A percentile compares a stretch with the other conserved stretches of the same genome.
phyloP scores from a whole-genome alignment of 1,140 invertebrate genomes.

The Palaemon carinicauda region DNA sequence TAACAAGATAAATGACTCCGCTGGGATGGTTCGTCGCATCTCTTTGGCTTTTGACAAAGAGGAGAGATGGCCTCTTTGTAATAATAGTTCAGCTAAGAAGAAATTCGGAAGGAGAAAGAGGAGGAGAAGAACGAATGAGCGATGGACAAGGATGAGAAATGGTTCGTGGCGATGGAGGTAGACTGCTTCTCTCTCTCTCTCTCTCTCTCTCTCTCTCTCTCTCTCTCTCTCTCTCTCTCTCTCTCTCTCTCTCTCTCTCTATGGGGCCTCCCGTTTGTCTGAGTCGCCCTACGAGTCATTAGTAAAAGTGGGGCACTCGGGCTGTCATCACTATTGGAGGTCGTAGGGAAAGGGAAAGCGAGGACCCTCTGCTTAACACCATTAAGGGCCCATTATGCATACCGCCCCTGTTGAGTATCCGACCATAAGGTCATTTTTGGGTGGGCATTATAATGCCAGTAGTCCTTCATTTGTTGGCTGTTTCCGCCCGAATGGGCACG shows the following conservation, averaged over 20 bases:
- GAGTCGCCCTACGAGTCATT: background rate
- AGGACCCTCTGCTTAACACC: background rate
- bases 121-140: background rate
- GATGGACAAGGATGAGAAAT: background rate
- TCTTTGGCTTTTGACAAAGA: too few species aligned
- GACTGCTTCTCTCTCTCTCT: background rate
- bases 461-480: background rate
- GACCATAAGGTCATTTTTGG: background rate
- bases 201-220: background rate
- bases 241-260: background rate
- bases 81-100: too few species aligned
- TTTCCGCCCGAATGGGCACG: background rate
- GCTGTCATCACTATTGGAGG: background rate
- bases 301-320: too few species aligned
- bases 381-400: background rate
- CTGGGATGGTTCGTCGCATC: too few species aligned
- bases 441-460: background rate
- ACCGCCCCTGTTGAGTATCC: background rate
- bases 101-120: background rate
- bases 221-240: background rate
- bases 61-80: too few species aligned
- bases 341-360: background rate
- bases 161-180: background rate
- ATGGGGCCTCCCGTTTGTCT: background rate
- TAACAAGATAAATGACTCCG: too few species aligned